Percentiles rank a stretch among this genome's conserved stretches.
Evolutionary conservation across 2,888 invertebrate genomes (phyloP).

Genomic region (Criorhina ranunculi): DNA sequence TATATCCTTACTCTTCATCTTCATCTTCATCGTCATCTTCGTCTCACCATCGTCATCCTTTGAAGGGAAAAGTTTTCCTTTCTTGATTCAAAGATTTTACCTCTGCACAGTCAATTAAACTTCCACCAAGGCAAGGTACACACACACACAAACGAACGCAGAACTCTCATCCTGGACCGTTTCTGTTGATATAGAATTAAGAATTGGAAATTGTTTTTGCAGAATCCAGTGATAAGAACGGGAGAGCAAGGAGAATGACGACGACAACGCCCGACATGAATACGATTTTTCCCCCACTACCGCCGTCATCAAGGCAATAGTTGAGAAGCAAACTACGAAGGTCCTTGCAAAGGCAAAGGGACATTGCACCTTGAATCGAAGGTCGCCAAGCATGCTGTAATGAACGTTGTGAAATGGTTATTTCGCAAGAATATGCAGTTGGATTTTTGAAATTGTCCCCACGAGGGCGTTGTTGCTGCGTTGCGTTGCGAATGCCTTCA

Average conservation of each 20-base stretch:
- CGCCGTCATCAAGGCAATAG: conserved; percentile 35
- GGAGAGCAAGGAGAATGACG: conserved; percentile 9
- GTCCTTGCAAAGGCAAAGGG: conserved; percentile 83
- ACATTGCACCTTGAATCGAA: conserved; percentile 79
- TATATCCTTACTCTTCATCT: not conserved
- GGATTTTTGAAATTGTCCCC: conserved; percentile 2
- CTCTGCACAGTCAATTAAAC: conserved; percentile 76
- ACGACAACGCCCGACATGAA: conserved; percentile 44
- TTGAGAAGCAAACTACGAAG: conserved; percentile 76
- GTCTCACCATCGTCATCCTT: conserved; percentile 25
- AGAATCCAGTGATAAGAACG: conserved; percentile 43
- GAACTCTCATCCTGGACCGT: not conserved
- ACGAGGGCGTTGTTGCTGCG: not conserved
- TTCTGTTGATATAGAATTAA: conserved; percentile 69
- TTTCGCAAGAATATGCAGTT: conserved; percentile 37
- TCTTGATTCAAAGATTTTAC: conserved; percentile 72
- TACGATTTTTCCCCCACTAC: not conserved
- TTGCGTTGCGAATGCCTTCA: conserved; percentile 1
- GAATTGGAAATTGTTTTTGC: conserved; percentile 71
- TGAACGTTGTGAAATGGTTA: conserved; percentile 32
- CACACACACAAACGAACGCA: conserved; percentile 28
- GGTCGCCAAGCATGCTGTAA: conserved; percentile 56
- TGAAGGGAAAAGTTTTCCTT: conserved; percentile 66
- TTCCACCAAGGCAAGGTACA: conserved; percentile 66
- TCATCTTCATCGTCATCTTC: conserved; percentile 12